Conservation (phyloP, 2,113 vertebrate genomes). For the Serilophus lunatus region DNA sequence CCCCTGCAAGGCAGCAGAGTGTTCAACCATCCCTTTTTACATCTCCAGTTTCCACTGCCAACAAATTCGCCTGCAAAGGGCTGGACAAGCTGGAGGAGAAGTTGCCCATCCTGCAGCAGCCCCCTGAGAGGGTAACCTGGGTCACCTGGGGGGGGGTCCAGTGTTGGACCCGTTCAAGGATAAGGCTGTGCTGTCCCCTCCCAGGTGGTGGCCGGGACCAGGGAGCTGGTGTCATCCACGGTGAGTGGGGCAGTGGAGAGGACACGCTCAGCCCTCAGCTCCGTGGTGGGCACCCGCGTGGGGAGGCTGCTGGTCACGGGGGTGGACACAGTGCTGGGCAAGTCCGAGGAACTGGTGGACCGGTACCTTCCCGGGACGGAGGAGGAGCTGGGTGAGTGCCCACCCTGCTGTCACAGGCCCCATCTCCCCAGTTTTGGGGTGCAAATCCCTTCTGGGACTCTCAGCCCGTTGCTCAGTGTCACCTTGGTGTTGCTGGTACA, state of each 20-base stretch:
- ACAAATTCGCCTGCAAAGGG: constrained; percentile 78
- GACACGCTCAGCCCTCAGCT: constrained; percentile 75
- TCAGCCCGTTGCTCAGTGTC: not conserved
- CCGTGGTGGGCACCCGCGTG: constrained; percentile 63
- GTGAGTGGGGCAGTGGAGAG: constrained; percentile 70
- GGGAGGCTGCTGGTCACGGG: constrained; percentile 84
- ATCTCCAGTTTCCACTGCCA: constrained; percentile 75
- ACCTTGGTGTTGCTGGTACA: rapidly evolving
- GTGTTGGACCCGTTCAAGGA: rapidly evolving
- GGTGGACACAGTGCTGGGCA: constrained; percentile 75
- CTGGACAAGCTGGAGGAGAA: constrained; percentile 83
- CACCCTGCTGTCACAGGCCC: rapidly evolving
- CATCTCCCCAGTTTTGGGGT: not conserved
- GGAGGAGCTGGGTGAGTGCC: constrained; percentile 78
- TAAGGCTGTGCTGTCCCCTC: not conserved
- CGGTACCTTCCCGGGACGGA: constrained; percentile 78
- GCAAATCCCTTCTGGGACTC: rapidly evolving
- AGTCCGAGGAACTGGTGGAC: constrained; percentile 82
- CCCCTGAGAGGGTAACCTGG: constrained; percentile 79
- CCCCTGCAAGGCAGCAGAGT: not conserved
- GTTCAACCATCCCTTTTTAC: rapidly evolving
- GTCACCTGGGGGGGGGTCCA: no score
- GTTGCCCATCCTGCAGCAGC: constrained; percentile 86
- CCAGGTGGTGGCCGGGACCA: constrained; percentile 82
- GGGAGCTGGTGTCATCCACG: constrained; percentile 75